These are phyloP conservation scores for Anticlea derivata DNA, from an alignment of 2,888 invertebrate genomes.

Conservation along the genomic window DNA sequence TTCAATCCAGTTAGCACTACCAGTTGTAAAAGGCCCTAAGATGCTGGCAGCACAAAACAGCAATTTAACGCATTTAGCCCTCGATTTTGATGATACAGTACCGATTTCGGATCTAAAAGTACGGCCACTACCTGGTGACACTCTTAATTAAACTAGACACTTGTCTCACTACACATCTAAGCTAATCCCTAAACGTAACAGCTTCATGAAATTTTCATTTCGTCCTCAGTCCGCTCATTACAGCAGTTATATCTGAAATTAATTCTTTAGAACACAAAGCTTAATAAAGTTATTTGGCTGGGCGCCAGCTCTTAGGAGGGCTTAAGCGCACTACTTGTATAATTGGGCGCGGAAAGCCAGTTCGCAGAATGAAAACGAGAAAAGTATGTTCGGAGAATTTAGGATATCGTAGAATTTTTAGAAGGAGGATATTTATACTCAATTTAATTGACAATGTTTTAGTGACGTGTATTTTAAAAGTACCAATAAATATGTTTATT, in stretches of 20 bases:
- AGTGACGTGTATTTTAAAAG: too few species aligned
- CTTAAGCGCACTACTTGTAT: constrained; percentile 17
- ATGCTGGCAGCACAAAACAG: too few species aligned
- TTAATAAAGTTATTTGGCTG: constrained; percentile 47
- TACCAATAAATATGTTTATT: too few species aligned
- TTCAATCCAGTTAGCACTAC: too few species aligned
- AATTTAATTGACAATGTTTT: too few species aligned
- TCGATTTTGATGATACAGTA: too few species aligned
- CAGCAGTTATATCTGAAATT: constrained; percentile 37
- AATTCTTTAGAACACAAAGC: constrained; percentile 44
- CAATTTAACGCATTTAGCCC: too few species aligned
- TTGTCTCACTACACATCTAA: neutral
- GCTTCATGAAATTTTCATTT: neutral
- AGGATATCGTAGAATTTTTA: neutral
- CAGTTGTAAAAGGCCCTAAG: too few species aligned
- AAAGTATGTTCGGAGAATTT: neutral
- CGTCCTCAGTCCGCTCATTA: constrained; percentile 21
- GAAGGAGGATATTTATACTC: too few species aligned
- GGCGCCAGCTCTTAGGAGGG: constrained; percentile 32
- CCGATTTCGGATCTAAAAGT: too few species aligned
- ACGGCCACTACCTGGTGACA: too few species aligned
- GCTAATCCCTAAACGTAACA: neutral
- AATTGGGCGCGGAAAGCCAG: constrained; percentile 23
- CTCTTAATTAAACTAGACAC: too few species aligned
- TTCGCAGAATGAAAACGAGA: constrained; percentile 15